A percentile compares a stretch with the other conserved stretches of the same genome.
Conservation (phyloP, 2,113 vertebrate genomes). For the Cricetomys ansorgei region DNA sequence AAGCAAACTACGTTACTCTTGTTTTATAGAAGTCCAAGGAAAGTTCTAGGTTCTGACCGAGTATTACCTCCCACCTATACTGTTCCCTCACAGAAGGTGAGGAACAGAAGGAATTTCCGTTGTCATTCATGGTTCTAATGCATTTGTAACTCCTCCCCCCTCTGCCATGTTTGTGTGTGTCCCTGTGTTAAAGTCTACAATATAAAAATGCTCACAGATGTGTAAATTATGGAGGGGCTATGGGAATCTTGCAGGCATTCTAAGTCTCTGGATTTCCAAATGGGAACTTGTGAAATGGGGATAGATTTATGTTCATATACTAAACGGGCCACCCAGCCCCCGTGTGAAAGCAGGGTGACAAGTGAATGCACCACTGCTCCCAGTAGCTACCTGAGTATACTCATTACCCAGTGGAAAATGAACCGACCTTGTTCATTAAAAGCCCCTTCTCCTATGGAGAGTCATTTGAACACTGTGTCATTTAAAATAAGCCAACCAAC, state of each 20-base stretch:
- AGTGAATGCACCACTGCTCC: conserved; percentile 78
- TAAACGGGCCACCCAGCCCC: conserved; percentile 79
- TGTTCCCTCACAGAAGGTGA: neutral
- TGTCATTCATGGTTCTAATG: neutral
- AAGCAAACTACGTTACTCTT: neutral
- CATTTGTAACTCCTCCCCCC: neutral
- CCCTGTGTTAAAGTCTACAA: conserved; percentile 39
- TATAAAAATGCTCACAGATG: conserved; percentile 47
- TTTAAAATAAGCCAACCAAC: conserved; percentile 70
- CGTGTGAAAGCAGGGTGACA: conserved; percentile 84
- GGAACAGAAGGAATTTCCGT: neutral
- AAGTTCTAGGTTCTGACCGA: neutral
- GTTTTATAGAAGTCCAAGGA: neutral
- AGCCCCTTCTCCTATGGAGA: conserved; percentile 68
- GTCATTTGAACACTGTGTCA: conserved; percentile 78
- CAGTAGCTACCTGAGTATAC: conserved; percentile 73
- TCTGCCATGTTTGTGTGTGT: neutral
- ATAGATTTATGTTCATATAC: conserved; percentile 80
- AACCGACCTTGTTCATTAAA: conserved; percentile 77
- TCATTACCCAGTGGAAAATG: conserved; percentile 81
- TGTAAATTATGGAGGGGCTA: conserved; percentile 72
- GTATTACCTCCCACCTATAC: neutral
- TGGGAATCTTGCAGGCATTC: conserved; percentile 73
- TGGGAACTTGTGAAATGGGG: conserved; percentile 40
- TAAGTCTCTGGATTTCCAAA: conserved; percentile 63